Evolutionary conservation across 2,888 invertebrate genomes (phyloP), one percentile per base, ranked within the genome.

Genomic region (Tachina lurida): DNA sequence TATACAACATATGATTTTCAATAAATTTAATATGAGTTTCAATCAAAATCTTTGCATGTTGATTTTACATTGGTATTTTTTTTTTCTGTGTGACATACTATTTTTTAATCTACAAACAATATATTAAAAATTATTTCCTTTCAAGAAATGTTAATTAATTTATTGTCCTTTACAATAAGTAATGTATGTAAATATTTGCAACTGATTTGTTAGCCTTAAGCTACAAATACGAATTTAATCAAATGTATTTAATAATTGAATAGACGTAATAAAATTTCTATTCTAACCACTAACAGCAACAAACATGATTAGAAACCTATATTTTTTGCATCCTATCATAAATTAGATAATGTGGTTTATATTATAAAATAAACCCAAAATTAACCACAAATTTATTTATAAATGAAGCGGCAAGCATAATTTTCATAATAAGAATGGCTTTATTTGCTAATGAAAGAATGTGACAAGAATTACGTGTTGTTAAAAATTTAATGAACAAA

Each of bases 291-390:
- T 58, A 39, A 39, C 5, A 31, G 31, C 7, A 31, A 31, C 7
- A 31, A 31, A 31, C 7, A 17, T 39, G 9, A 60, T 60, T 41
- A 41, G 2, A 41, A 60, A 41, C 39, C 39, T 41, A 60, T 31
- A 31, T 31, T 31, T 31, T n/a, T 31, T 31, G 1, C 5, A 31
- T 31, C 0, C 7, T 31, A 7, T 31, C 60, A 39, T 60, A 41
- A 60, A 60, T 60, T 60, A 41, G 60, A 60, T 41, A 60, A 41
- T 60, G 60, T 60, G 39, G 60, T 41, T 58, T 58, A 41, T 41
- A 19, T 41, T 60, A 31, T 3, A 60, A n/a, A 10, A 58, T 31
- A 56, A 56, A 56, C 13, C 15, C 2, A n/a, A 39, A 39, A 10
- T 41, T 60, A 39, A 60, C 60, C 60, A 60, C 60, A 60, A 60